Evolutionary conservation across 1,140 invertebrate genomes (phyloP), one percentile per base, ranked within the genome.

Genomic region (Ostrea denselamellosa): DNA sequence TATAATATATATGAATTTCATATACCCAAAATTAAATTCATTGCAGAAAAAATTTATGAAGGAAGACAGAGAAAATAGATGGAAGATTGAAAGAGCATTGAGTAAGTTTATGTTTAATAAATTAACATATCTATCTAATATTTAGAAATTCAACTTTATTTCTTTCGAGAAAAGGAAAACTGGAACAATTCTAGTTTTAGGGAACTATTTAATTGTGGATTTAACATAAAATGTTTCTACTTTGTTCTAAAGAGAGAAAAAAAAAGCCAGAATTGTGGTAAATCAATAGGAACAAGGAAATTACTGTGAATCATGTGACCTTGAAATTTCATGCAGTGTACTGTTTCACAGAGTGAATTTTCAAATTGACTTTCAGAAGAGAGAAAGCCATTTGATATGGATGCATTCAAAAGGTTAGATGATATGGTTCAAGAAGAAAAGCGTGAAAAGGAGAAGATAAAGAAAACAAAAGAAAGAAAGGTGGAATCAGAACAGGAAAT

Each of bases 331-430:
- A 44, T n/a, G 34, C 34, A 44, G 5, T 44, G 5, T 44, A 2
- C 2, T 2, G 5, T 44, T 44, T 44, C 34, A 44, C 1, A 44
- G 5, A 44, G 34, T 44, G 34, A 44, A 44, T 44, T 44, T 62
- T 17, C 56, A 62, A 62, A 62, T 62, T 62, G n/a, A 62, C 3
- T 77, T 77, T 77, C 68, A 77, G 68, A 34, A 25, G 68, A 77
- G 14, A 77, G 68, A 77, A 77, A 77, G 2, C 68, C 68, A 28
- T 77, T 77, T 34, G 68, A 77, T 77, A 77, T 77, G 68, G 68
- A 77, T 28, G 68, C 28, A 9, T 77, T 77, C 9, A 77, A 77
- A 77, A 22, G 14, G 14, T 34, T 77, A 14, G 68, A 77, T 77
- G 25, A 77, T 22, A 14, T 77, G 68, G 68, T 77, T 28, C 25